These are phyloP conservation scores for Drosophila guanche DNA, from an alignment of 1,140 invertebrate species.

Conservation along the genomic window DNA sequence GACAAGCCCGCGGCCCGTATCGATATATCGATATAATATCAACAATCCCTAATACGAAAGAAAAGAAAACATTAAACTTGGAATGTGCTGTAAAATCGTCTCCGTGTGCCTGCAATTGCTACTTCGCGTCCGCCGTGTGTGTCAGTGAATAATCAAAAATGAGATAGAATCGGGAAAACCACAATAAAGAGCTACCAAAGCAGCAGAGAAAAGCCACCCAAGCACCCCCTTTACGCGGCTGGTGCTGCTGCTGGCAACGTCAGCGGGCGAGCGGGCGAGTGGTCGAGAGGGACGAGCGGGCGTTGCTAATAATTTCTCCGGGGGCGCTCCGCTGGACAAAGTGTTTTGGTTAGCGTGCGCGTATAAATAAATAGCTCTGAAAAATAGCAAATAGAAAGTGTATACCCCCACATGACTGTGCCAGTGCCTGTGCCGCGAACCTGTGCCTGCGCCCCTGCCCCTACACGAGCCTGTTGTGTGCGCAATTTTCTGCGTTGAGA, in stretches of 20 bases:
- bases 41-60: no score
- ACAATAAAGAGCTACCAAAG: slow-evolving; percentile 7
- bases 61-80: slow-evolving; percentile 43
- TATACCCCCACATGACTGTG: slow-evolving; percentile 29
- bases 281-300: slow-evolving; percentile 8
- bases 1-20: no score
- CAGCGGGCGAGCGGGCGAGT: slow-evolving; percentile 34
- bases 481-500: slow-evolving; percentile 57
- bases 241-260: slow-evolving; percentile 33
- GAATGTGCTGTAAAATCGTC: slow-evolving; percentile 36
- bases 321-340: slow-evolving; percentile 75
- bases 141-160: slow-evolving; percentile 52
- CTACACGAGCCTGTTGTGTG: slow-evolving; percentile 23
- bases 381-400: slow-evolving; percentile 64
- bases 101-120: slow-evolving; percentile 20
- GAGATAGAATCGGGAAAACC: slow-evolving; percentile 42
- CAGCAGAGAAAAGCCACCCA: slow-evolving; percentile 39
- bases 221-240: slow-evolving; percentile 7
- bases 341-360: slow-evolving; percentile 46
- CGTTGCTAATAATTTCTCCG: slow-evolving; percentile 69
- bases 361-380: slow-evolving; percentile 49
- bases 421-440: slow-evolving; percentile 25
- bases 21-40: no score
- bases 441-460: slow-evolving; percentile 21
- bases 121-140: slow-evolving; percentile 36